Percentiles rank a stretch among this genome's conserved stretches.
Conservation (phyloP, 2,888 invertebrate genomes). For the Entomobrya proxima region DNA sequence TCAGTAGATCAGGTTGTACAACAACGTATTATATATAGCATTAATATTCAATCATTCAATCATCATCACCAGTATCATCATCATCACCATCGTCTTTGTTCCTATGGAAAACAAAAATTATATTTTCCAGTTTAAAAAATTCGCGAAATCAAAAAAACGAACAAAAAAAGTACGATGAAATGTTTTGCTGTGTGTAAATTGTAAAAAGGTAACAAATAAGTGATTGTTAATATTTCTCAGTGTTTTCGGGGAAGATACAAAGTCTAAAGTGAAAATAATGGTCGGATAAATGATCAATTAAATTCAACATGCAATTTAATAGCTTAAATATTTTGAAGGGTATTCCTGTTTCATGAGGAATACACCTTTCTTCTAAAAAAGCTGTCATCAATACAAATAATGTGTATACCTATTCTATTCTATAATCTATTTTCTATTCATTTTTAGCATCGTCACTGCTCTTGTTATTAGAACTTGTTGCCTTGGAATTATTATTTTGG, state of each 20-base stretch:
- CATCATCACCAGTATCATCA: conserved; percentile 49
- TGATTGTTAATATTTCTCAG: no score
- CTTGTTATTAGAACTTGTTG: conserved; percentile 4
- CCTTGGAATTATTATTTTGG: conserved; percentile 24
- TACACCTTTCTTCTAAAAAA: neutral
- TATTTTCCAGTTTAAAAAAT: neutral
- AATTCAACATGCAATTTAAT: no score
- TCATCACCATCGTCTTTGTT: conserved; percentile 70
- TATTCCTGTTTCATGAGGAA: neutral
- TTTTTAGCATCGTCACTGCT: conserved; percentile 40
- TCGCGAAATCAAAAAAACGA: neutral
- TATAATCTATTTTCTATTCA: neutral
- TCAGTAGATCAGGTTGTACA: conserved; percentile 42
- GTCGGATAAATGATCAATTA: no score
- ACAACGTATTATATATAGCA: no score
- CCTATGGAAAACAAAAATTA: conserved; percentile 68
- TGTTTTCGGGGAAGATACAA: no score
- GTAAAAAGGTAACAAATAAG: neutral
- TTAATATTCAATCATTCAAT: conserved; percentile 63
- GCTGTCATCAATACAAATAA: neutral
- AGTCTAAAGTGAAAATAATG: no score
- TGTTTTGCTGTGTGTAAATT: neutral
- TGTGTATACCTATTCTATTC: neutral
- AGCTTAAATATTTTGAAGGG: no score
- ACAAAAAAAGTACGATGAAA: neutral